Conservation (phyloP, 2,113 vertebrate species). For the Orcinus orca region DNA sequence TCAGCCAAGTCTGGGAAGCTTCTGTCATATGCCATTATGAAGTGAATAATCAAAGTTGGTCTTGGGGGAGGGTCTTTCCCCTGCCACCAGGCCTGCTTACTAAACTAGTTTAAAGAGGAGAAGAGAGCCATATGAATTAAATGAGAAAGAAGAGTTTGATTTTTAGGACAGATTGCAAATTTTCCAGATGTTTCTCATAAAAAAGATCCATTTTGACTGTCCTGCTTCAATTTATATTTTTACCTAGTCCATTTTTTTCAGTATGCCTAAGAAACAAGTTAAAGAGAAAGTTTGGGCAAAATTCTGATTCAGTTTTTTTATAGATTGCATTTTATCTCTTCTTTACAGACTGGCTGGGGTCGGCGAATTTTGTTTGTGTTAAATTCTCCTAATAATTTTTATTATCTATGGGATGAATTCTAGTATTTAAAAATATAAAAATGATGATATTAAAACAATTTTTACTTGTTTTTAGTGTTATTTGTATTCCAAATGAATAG, state of each 20-base stretch:
- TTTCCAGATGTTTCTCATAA: neutral
- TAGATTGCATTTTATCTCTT: conserved; percentile 40
- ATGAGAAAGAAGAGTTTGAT: neutral
- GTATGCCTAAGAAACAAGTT: neutral
- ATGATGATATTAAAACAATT: conserved; percentile 34
- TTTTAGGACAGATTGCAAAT: neutral
- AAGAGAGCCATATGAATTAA: neutral
- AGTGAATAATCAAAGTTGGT: neutral
- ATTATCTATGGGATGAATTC: conserved; percentile 45
- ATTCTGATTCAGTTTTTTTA: conserved; percentile 38
- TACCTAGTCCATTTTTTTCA: neutral
- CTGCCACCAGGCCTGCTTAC: neutral
- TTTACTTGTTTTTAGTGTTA: conserved; percentile 49
- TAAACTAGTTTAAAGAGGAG: neutral
- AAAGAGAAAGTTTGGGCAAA: neutral
- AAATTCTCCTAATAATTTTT: conserved; percentile 48
- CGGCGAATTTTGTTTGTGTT: conserved; percentile 1
- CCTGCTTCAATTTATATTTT: neutral
- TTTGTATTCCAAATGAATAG: neutral
- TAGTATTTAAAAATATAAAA: conserved; percentile 61
- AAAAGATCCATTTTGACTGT: neutral
- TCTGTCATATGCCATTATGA: neutral
- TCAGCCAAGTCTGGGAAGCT: neutral
- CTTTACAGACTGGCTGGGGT: neutral
- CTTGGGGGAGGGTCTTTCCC: rapidly evolving